These are phyloP conservation scores for Luperina testacea DNA, from an alignment of 2,888 invertebrate genomes.

Conservation along the genomic window DNA sequence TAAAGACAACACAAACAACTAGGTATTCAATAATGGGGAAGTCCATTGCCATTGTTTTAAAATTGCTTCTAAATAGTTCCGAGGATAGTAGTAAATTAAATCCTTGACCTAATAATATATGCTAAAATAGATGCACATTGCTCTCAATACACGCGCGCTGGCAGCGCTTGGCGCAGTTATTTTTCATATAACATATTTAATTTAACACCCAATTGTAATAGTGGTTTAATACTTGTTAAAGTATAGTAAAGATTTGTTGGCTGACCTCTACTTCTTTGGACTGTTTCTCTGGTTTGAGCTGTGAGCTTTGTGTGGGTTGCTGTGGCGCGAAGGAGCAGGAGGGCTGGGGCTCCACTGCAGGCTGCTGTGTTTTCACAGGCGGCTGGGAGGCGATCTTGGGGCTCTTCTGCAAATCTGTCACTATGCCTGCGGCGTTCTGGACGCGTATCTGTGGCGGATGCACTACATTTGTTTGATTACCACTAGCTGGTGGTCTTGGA, in stretches of 20 bases:
- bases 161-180: conserved; percentile 80
- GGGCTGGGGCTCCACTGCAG: conserved; percentile 79
- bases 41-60: conserved; percentile 38
- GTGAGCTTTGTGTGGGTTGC: conserved; percentile 72
- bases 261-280: conserved; percentile 89
- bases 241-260: conserved; percentile 67
- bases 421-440: conserved; percentile 77
- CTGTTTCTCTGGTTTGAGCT: conserved; percentile 82
- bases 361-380: conserved; percentile 66
- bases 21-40: conserved; percentile 18
- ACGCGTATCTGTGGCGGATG: conserved; percentile 81
- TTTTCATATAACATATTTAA: conserved; percentile 71
- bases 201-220: conserved; percentile 57
- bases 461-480: conserved; percentile 69
- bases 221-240: conserved; percentile 64
- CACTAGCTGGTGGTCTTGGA: conserved; percentile 67
- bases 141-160: conserved; percentile 82
- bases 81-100: conserved; percentile 74
- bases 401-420: conserved; percentile 72
- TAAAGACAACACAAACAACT: conserved; percentile 24
- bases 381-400: conserved; percentile 72
- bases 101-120: conserved; percentile 88
- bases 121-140: conserved; percentile 87
- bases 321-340: conserved; percentile 84
- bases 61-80: conserved; percentile 56